Conservation (phyloP, 1,140 invertebrate genomes). For the Aphis gossypii region DNA sequence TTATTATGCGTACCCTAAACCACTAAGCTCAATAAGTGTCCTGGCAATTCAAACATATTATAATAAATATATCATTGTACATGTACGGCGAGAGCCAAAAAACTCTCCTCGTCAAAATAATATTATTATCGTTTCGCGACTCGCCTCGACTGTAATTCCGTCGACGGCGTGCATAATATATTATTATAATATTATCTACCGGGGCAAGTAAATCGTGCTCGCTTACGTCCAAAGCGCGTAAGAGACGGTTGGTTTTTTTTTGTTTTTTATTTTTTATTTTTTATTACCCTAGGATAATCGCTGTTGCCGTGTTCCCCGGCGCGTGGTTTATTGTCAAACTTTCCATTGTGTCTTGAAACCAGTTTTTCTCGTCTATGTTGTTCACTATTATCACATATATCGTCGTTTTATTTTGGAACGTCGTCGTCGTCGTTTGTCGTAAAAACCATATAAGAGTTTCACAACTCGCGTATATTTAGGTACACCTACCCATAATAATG, state of each 20-base stretch:
- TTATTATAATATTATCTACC: not conserved
- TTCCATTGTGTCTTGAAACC: slow-evolving; percentile 40
- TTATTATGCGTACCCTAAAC: not conserved
- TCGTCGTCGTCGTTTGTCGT: slow-evolving; percentile 17
- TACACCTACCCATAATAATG: not conserved
- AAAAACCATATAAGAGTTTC: not conserved
- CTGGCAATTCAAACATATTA: not conserved
- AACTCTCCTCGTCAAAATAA: not conserved
- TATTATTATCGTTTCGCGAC: not conserved
- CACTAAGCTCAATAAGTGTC: not conserved
- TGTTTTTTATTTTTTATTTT: not conserved
- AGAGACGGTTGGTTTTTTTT: not conserved
- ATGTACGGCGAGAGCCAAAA: not conserved
- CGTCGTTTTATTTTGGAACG: not conserved
- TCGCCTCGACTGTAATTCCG: not conserved
- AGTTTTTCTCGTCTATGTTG: not conserved
- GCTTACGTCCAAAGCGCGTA: not conserved
- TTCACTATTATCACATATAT: not conserved
- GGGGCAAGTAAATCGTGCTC: not conserved
- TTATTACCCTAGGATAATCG: slow-evolving; percentile 18
- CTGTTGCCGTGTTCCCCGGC: not conserved
- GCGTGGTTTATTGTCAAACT: slow-evolving; percentile 16
- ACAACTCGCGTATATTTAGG: not conserved
- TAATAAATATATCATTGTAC: not conserved
- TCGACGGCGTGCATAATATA: not conserved